Evolutionary conservation across 2,888 invertebrate genomes (phyloP).

Genomic region (Nomada flava): DNA sequence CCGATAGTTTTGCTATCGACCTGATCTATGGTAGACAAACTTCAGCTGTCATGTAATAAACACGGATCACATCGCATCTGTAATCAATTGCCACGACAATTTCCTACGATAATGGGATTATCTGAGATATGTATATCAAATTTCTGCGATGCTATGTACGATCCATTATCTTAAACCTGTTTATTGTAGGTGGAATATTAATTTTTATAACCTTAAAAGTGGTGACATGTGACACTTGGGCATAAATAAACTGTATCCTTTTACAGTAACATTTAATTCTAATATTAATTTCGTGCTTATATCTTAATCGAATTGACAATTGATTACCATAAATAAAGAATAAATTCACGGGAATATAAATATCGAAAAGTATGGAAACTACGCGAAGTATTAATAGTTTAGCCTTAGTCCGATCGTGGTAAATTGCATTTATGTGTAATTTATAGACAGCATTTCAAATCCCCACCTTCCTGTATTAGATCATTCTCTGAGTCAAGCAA

Average conservation of each 20-base stretch:
- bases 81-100: slow-evolving; percentile 30
- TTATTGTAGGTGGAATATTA: neutral
- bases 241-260: slow-evolving; percentile 54
- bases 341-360: neutral
- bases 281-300: neutral
- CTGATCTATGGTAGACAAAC: neutral
- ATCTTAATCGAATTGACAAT: neutral
- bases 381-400: slow-evolving; percentile 12
- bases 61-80: slow-evolving; percentile 19
- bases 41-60: slow-evolving; percentile 34
- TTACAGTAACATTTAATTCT: slow-evolving; percentile 1
- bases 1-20: slow-evolving; percentile 9
- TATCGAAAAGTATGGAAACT: neutral
- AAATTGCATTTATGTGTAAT: slow-evolving; percentile 30
- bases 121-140: slow-evolving; percentile 40
- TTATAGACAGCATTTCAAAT: slow-evolving; percentile 1
- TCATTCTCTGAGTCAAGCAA: slow-evolving; percentile 44
- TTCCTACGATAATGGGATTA: slow-evolving; percentile 48
- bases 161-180: slow-evolving; percentile 16
- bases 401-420: slow-evolving; percentile 7
- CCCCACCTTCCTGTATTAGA: slow-evolving; percentile 30
- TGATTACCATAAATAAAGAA: neutral
- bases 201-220: slow-evolving; percentile 27
- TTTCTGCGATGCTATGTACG: slow-evolving; percentile 16
- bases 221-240: slow-evolving; percentile 34